Percentiles rank a stretch among this genome's conserved stretches.
These are phyloP conservation scores for Globodera ellingtonae DNA, from an alignment of 1,140 invertebrate species.

Conservation along the genomic window DNA sequence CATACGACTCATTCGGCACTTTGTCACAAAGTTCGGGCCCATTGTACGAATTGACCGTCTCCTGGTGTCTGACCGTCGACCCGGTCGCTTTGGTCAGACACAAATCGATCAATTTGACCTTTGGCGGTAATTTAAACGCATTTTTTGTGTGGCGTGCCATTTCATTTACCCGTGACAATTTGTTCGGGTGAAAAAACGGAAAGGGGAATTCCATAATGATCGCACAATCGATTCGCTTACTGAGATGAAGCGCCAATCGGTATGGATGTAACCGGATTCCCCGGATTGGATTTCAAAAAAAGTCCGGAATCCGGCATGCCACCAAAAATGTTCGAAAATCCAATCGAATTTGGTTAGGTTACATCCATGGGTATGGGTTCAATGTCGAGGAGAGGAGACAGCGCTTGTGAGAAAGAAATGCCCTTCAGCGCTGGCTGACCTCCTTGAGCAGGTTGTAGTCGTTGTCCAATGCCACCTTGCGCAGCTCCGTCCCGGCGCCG, in stretches of 20 bases:
- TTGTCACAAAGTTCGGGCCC: conserved; percentile 62
- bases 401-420: no score
- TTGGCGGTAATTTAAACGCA: conserved; percentile 42
- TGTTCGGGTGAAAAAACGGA: conserved; percentile 54
- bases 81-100: conserved; percentile 79
- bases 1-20: conserved; percentile 56
- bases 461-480: conserved; percentile 21
- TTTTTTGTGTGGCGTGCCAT: neutral
- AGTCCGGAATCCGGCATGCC: no score
- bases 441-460: conserved; percentile 20
- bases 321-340: no score
- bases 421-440: neutral
- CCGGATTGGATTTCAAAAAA: no score
- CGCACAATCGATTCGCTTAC: no score
- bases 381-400: no score
- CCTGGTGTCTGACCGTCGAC: conserved; percentile 70
- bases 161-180: conserved; percentile 72
- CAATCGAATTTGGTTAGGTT: neutral
- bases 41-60: conserved; percentile 57
- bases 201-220: no score
- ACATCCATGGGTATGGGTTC: neutral
- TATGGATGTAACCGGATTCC: no score
- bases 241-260: no score
- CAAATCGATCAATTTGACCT: conserved; percentile 93
- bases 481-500: neutral